Percentiles rank a stretch among this genome's conserved stretches.
Conservation (phyloP, 2,113 vertebrate genomes). For the Cyprinodon tularosa region DNA sequence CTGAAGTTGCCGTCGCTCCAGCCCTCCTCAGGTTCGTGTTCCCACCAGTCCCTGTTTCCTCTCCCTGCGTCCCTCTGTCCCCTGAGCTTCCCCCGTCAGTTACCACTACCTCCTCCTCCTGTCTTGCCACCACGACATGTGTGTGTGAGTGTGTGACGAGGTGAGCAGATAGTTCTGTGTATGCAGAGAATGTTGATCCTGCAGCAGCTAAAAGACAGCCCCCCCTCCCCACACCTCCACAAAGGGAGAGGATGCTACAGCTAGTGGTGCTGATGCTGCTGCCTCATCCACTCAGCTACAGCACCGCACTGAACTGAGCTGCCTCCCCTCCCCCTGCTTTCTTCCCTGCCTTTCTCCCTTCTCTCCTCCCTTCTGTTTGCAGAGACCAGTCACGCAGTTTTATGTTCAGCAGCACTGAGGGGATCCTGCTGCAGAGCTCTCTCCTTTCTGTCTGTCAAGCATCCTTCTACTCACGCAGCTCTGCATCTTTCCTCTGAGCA, state of each 20-base stretch:
- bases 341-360: slow-evolving; percentile 47
- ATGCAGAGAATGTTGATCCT: slow-evolving; percentile 50
- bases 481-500: slow-evolving; percentile 10
- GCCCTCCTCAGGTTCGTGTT: slow-evolving; percentile 50
- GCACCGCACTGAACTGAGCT: slow-evolving; percentile 60
- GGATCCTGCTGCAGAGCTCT: slow-evolving; percentile 73
- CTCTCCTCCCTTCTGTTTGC: slow-evolving; percentile 50
- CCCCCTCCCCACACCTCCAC: slow-evolving; percentile 55
- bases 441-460: slow-evolving; percentile 49
- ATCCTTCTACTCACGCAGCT: slow-evolving; percentile 32
- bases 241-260: slow-evolving; percentile 68
- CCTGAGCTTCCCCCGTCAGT: slow-evolving; percentile 42
- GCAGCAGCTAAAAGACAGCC: slow-evolving; percentile 60
- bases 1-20: slow-evolving; percentile 56
- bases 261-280: slow-evolving; percentile 74
- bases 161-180: slow-evolving; percentile 21
- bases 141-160: slow-evolving; percentile 62
- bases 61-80: slow-evolving; percentile 54
- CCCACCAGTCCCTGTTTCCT: slow-evolving; percentile 60
- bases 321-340: slow-evolving; percentile 65
- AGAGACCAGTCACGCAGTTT: slow-evolving; percentile 78
- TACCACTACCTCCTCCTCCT: slow-evolving; percentile 47
- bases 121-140: slow-evolving; percentile 64
- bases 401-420: slow-evolving; percentile 61
- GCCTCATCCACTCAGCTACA: slow-evolving; percentile 72